A percentile compares a stretch with the other conserved stretches of the same genome.
These are phyloP conservation scores for Chrysopa pallens DNA, from an alignment of 1,140 invertebrate species.

Conservation along the genomic window DNA sequence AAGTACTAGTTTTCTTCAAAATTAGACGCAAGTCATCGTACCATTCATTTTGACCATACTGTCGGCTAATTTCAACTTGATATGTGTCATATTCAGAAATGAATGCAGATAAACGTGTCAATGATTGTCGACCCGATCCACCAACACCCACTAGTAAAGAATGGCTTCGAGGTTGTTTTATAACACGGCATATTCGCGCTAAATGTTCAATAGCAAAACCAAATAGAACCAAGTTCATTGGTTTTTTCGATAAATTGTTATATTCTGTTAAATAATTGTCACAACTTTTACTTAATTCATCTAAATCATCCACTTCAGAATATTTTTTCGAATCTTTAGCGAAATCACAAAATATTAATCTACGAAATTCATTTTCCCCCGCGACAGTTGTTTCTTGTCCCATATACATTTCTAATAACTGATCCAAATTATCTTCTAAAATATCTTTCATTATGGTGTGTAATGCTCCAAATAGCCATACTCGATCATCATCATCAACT, in stretches of 20 bases:
- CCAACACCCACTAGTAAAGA: conserved; percentile 75
- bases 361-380: conserved; percentile 62
- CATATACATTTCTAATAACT: conserved; percentile 26
- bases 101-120: conserved; percentile 75
- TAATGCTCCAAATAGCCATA: conserved; percentile 61
- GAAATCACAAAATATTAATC: conserved; percentile 89
- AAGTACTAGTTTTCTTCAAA: conserved; percentile 57
- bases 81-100: conserved; percentile 88
- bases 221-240: conserved; percentile 92
- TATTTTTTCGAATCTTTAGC: conserved; percentile 74
- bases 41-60: conserved; percentile 73
- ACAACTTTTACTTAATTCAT: conserved; percentile 64
- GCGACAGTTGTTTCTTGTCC: conserved; percentile 9
- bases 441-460: conserved; percentile 33
- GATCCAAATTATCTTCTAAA: conserved; percentile 28
- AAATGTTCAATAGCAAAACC: conserved; percentile 90
- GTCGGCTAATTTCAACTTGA: conserved; percentile 78
- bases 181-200: conserved; percentile 74
- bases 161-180: conserved; percentile 80
- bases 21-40: conserved; percentile 76
- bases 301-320: conserved; percentile 71
- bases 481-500: conserved; percentile 61
- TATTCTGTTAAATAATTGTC: conserved; percentile 83
- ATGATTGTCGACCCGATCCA: conserved; percentile 80
- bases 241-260: conserved; percentile 93